These are phyloP conservation scores for Oreotrochilus melanogaster DNA, from an alignment of 2,113 vertebrate genomes.

Conservation along the genomic window DNA sequence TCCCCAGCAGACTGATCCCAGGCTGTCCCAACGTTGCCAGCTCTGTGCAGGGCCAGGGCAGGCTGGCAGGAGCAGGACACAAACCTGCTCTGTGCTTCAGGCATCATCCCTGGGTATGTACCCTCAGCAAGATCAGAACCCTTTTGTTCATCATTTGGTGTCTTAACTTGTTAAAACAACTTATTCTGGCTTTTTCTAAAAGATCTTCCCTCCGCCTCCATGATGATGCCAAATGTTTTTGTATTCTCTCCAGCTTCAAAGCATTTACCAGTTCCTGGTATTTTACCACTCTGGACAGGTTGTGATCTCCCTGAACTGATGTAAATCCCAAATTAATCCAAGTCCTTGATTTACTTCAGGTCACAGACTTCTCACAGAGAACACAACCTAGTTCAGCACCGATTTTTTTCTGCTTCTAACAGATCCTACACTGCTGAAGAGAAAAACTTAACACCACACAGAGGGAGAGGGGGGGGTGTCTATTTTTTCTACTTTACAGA, in stretches of 20 bases:
- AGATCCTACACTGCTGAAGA: background rate
- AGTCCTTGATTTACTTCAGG: background rate
- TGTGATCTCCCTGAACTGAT: background rate
- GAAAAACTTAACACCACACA: background rate
- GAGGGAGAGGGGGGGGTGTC: background rate
- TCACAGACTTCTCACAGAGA: background rate
- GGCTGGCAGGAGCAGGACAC: background rate
- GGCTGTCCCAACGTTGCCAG: background rate
- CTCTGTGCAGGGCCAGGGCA: fast-evolving
- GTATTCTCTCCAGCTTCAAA: background rate
- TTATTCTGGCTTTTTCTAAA: background rate
- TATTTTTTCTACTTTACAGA: slow-evolving; percentile 47
- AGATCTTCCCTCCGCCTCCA: background rate
- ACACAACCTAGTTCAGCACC: background rate
- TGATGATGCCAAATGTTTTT: background rate
- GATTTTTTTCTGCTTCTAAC: background rate
- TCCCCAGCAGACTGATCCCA: background rate
- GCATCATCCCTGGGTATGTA: fast-evolving
- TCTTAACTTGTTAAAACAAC: background rate
- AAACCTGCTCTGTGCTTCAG: background rate
- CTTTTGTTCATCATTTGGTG: background rate
- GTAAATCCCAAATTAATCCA: background rate
- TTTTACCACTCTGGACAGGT: background rate
- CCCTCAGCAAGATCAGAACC: fast-evolving
- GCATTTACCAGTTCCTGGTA: background rate